Evolutionary conservation across 2,113 vertebrate species (phyloP).

Genomic region (Platysteira castanea): DNA sequence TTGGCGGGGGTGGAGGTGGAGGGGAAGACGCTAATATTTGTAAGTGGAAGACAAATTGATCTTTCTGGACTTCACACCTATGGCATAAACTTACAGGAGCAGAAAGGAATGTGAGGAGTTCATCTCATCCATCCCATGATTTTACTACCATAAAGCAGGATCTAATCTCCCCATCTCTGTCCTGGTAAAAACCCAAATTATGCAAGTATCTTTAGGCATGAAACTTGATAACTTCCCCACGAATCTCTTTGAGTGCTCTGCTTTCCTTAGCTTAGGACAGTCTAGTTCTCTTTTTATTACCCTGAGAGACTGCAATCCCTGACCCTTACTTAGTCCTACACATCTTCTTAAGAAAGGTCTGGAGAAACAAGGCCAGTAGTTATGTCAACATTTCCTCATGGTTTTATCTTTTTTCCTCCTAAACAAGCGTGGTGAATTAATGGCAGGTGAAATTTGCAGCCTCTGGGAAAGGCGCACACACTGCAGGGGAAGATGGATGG

Average conservation of each 20-base stretch:
- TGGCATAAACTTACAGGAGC: background rate
- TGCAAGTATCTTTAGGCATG: background rate
- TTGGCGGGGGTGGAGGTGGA: rapidly evolving
- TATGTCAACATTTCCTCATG: background rate
- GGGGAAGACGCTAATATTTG: background rate
- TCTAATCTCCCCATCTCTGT: background rate
- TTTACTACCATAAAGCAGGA: background rate
- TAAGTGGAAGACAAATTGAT: background rate
- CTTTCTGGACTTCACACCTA: background rate
- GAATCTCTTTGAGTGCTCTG: background rate
- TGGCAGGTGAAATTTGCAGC: background rate
- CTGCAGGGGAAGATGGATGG: background rate
- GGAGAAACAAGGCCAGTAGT: background rate
- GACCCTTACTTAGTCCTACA: background rate
- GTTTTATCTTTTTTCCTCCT: background rate
- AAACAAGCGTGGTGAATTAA: background rate
- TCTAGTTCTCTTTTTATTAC: background rate
- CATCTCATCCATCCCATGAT: background rate
- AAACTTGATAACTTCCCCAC: background rate
- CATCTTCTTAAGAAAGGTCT: background rate
- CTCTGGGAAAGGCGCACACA: background rate
- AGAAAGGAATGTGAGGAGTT: background rate
- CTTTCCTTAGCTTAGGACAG: background rate
- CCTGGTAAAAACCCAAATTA: background rate
- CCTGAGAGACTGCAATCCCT: background rate